These are phyloP conservation scores for Agrilus mali DNA, from an alignment of 2,888 invertebrate species.

Conservation along the genomic window DNA sequence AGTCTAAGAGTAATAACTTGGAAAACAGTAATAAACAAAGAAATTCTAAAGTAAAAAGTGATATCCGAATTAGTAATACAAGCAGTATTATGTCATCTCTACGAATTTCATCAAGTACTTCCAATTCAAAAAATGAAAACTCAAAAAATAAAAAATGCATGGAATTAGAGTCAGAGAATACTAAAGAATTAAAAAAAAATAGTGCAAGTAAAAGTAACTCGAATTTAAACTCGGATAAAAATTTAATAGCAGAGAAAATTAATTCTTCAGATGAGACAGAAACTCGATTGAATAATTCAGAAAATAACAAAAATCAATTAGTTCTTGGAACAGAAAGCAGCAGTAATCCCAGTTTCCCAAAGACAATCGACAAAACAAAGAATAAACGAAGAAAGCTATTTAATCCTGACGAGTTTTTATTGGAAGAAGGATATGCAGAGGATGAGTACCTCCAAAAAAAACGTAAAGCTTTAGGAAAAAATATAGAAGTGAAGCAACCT, in stretches of 20 bases:
- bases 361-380: not conserved
- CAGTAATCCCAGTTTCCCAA: not conserved
- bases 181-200: not conserved
- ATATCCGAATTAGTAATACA: not conserved
- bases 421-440: not conserved
- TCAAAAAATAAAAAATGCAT: too few relatives aligned
- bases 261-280: too few relatives aligned
- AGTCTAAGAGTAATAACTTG: not conserved
- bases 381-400: conserved; percentile 1
- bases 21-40: not conserved
- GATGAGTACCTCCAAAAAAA: conserved; percentile 3
- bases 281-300: too few relatives aligned
- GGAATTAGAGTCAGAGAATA: not conserved
- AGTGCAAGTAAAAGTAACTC: too few relatives aligned
- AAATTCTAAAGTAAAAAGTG: not conserved
- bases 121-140: too few relatives aligned
- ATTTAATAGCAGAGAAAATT: too few relatives aligned
- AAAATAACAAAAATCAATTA: too few relatives aligned
- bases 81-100: conserved; percentile 1
- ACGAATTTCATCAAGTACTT: not conserved
- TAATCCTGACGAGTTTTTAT: not conserved
- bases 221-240: too few relatives aligned
- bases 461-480: not conserved
- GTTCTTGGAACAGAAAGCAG: too few relatives aligned
- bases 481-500: too few relatives aligned